These are phyloP conservation scores for Psylliodes chrysocephalus DNA, from an alignment of 2,888 invertebrate species.

Conservation along the genomic window DNA sequence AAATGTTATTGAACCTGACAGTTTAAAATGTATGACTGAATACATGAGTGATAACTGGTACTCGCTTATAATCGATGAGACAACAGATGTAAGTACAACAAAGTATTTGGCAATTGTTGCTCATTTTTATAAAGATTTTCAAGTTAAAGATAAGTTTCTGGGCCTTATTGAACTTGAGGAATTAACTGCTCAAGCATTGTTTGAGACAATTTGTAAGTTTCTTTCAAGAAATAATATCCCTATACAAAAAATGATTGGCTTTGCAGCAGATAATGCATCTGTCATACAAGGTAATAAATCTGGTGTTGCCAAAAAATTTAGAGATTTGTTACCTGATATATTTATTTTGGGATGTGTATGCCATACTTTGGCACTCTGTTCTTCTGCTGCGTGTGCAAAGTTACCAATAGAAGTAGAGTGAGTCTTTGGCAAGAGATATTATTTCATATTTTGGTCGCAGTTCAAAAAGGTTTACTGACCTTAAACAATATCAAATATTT, in stretches of 20 bases:
- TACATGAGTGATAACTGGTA: too few species aligned
- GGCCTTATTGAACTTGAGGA: constrained; percentile 42
- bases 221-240: constrained; percentile 11
- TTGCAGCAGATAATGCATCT: constrained; percentile 50
- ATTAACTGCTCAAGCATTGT: constrained; percentile 7
- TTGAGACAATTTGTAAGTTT: constrained; percentile 1
- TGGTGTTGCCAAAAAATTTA: constrained; percentile 44
- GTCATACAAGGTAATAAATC: constrained; percentile 50
- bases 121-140: constrained; percentile 19
- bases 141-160: constrained; percentile 38
- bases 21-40: too few species aligned
- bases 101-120: constrained; percentile 19
- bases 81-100: not conserved
- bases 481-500: constrained; percentile 50
- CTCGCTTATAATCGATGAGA: not conserved
- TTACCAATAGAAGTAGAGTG: constrained; percentile 48
- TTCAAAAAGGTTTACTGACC: constrained; percentile 47
- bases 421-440: constrained; percentile 46
- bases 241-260: constrained; percentile 46
- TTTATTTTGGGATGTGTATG: constrained; percentile 52
- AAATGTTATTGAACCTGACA: too few species aligned
- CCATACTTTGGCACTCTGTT: constrained; percentile 49
- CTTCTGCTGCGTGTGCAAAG: constrained; percentile 49
- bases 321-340: constrained; percentile 42
- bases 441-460: constrained; percentile 51